phyloP scores from a whole-genome alignment of 2,797 vertebrate species.

The Atherinosoma microstoma region DNA sequence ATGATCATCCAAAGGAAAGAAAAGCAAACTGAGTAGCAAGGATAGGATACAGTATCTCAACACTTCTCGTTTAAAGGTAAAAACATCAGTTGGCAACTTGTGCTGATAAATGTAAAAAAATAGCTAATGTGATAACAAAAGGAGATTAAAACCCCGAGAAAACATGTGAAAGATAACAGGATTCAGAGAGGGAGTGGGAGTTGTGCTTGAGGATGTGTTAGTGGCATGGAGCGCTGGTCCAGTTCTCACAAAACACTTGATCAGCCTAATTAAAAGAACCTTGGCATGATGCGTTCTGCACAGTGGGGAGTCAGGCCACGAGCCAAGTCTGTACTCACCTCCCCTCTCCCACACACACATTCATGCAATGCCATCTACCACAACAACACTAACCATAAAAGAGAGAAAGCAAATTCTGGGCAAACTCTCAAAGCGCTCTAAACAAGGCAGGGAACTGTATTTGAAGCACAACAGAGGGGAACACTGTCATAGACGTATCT shows the following conservation, averaged over 20 bases:
- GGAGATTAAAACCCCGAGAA: slow-evolving; percentile 52
- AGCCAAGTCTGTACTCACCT: slow-evolving; percentile 74
- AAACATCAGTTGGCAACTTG: slow-evolving; percentile 37
- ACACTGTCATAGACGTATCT: slow-evolving; percentile 54
- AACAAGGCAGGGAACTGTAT: slow-evolving; percentile 54
- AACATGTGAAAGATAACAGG: slow-evolving; percentile 65
- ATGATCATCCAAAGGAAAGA: slow-evolving; percentile 32
- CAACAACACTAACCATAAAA: slow-evolving; percentile 57
- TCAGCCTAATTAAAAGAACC: slow-evolving; percentile 83
- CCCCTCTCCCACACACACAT: slow-evolving; percentile 74
- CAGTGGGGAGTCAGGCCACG: slow-evolving; percentile 66
- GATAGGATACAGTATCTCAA: slow-evolving; percentile 19
- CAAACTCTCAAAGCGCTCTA: slow-evolving; percentile 60
- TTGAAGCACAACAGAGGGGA: slow-evolving; percentile 52
- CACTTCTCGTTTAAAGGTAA: slow-evolving; percentile 40
- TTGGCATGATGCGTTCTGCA: slow-evolving; percentile 71
- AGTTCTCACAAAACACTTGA: slow-evolving; percentile 81
- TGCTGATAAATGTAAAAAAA: slow-evolving; percentile 52
- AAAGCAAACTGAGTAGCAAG: slow-evolving; percentile 19
- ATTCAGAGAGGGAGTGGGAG: slow-evolving; percentile 66
- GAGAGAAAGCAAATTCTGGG: slow-evolving; percentile 59
- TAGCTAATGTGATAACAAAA: slow-evolving; percentile 61
- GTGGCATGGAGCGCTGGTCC: slow-evolving; percentile 70
- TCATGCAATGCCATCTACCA: slow-evolving; percentile 61
- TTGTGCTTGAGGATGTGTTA: slow-evolving; percentile 74